Base-by-base conservation (phyloP, 1,140 invertebrate species). In the Drosophila melanogaster region DNA sequence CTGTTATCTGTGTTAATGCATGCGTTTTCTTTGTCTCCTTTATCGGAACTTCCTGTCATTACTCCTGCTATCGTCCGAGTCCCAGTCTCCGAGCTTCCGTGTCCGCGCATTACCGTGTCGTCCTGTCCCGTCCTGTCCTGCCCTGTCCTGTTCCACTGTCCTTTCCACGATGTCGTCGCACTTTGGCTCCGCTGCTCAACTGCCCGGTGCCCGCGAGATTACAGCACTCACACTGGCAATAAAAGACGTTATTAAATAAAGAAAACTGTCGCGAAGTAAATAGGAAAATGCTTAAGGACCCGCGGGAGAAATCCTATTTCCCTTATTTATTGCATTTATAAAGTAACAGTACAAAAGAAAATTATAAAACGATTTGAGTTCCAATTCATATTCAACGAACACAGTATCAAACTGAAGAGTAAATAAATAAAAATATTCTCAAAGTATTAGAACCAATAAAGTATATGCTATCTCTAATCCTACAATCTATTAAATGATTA, bases 1-100 rank as follows among this genome's bases (percentile, higher is more conserved):
- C 53, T 51, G 64, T 79, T 87, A 81, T 83, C 83, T 58, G 53
- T 73, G 67, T 79, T 87, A 87, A 87, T 87, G 83, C 76, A 89
- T 87, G 84, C 83, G 77, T 70, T 80, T 85, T 80, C 62, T 71
- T 87, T 85, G 65, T 73, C 72, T 69, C 62, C 64, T 77, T 87
- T 87, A 89, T 83, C 83, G 72, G 46, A 22, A 50, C 56, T 87
- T 87, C 83, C 83, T 87, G 83, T 87, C 83, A 79, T 87, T 87
- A 87, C 84, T 79, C 73, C 70, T 64, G 76, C 84, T 64, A 81
- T 86, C 78, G 73, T 66, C 79, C 79, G 49, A 49, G 37, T 51
- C 47, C 71, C 60, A 55, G 66, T 22, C 62, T 65, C 37, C 37
- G 56, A 30, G 74, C 22, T 58, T 77, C 79, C 79, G 74, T 69